Conservation (phyloP, 2,113 vertebrate genomes). For the Tenebrosternarchus preto region DNA sequence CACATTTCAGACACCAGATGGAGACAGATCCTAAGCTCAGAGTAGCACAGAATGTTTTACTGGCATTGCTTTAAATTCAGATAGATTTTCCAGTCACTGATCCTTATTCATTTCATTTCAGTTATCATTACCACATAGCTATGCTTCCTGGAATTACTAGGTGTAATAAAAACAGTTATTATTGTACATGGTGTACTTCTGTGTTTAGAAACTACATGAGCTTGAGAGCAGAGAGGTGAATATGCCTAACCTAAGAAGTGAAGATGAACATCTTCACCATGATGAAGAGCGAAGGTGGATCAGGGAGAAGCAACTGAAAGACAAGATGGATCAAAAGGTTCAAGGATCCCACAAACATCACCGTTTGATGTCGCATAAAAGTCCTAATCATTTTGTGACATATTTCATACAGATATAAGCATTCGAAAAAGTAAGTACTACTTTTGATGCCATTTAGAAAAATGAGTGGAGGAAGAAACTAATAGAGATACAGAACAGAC, state of each 20-base stretch:
- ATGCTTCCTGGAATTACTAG: neutral
- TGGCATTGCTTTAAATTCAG: neutral
- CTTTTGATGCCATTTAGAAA: constrained; percentile 60
- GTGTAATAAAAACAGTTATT: neutral
- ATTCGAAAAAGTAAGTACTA: neutral
- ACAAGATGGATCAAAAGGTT: constrained; percentile 67
- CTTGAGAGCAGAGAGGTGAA: constrained; percentile 52
- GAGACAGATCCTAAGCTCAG: constrained; percentile 51
- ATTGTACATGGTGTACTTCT: neutral
- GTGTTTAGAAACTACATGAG: constrained; percentile 68
- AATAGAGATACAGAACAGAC: constrained; percentile 59
- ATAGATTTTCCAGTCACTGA: too few species aligned
- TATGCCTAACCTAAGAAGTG: constrained; percentile 56
- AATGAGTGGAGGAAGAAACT: constrained; percentile 65
- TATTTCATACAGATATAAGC: too few species aligned
- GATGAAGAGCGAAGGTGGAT: constrained; percentile 27
- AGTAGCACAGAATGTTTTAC: neutral
- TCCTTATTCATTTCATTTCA: too few species aligned
- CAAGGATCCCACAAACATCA: neutral
- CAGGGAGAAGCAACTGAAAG: constrained; percentile 51
- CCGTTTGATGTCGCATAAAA: neutral
- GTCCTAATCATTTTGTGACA: too few species aligned
- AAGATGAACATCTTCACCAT: constrained; percentile 61
- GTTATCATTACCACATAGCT: too few species aligned
- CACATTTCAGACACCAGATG: constrained; percentile 59